Percentiles rank a stretch among this genome's conserved stretches.
These are phyloP conservation scores for Amphimedon queenslandica DNA, from an alignment of 37 sponge, comb jelly and placozoan species.

Conservation along the genomic window DNA sequence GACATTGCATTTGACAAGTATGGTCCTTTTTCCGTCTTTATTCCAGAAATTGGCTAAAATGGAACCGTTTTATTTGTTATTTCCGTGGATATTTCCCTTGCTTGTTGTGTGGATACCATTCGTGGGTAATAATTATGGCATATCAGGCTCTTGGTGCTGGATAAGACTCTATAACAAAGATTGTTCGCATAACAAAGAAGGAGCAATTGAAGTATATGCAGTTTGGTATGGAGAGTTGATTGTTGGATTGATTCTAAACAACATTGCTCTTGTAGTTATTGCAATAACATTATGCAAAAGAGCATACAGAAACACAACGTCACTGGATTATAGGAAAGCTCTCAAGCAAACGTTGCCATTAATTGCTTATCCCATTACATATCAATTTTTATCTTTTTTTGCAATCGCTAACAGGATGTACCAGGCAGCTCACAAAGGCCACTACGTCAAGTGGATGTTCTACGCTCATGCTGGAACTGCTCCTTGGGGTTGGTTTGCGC, in stretches of 20 bases:
- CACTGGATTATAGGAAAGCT: background rate
- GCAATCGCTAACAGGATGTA: background rate
- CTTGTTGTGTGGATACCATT: constrained; percentile 1
- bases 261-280: background rate
- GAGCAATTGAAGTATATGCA: constrained; percentile 1
- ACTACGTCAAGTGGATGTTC: no score
- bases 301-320: background rate
- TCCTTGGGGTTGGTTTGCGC: no score
- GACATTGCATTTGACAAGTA: background rate
- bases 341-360: constrained; percentile 4
- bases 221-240: constrained; percentile 1
- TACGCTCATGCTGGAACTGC: no score
- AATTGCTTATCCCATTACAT: background rate
- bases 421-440: no score
- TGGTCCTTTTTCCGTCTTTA: background rate
- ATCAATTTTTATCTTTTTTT: background rate
- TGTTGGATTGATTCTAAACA: background rate
- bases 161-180: constrained; percentile 1
- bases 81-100: background rate
- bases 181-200: background rate
- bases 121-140: background rate
- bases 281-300: background rate
- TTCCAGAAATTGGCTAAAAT: background rate
- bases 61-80: background rate
- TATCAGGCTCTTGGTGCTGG: constrained; percentile 5